Evolutionary conservation across 2,113 vertebrate genomes (phyloP), one percentile per base, ranked within the genome.

Genomic region (Tringa solitaria): DNA sequence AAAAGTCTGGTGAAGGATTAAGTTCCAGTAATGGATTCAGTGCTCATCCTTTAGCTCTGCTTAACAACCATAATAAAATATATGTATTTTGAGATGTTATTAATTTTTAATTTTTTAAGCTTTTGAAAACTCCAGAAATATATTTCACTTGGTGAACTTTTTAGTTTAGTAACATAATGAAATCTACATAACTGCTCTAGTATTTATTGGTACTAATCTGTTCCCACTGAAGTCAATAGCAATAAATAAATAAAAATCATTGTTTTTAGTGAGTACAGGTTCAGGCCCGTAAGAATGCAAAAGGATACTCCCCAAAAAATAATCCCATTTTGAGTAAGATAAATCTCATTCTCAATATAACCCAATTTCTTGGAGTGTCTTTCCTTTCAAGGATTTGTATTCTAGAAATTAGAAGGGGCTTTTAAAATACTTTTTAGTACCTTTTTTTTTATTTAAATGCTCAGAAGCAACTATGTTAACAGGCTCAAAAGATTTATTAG

Each of bases 401-500:
- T 37, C 8, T 83, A 30, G 27, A 51, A 64, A 16, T 72, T 41
- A 43, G 82, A 83, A 90, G 14, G 6, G 1, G 8, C 1, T 3
- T 21, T 26, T 7, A 53, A 50, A 16, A 32, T 26, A 32, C 21
- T 37, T 50, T 51, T 70, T 50, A 41, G 30, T 56, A 22, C 12
- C 67, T 54, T 48, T 54, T 70, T 46, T 41, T 35, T 45, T 32
- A n/a, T n/a, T 45, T 53, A 19, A 72, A 54, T 69, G 17, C 15
- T 30, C 14, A 60, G 37, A 80, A 90, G 78, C 53, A 79, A 94
- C 68, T 77, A 87, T 2, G 0, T 82, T 75, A 95, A 75, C 68
- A 87, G 74, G 81, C 77, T 95, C 61, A 85, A 64, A 91, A 76
- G 87, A 87, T 87, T 89, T 56, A 80, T 92, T 87, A 80, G 63